These are phyloP conservation scores for Chionomys nivalis DNA, from an alignment of 2,113 vertebrate genomes.

Conservation along the genomic window DNA sequence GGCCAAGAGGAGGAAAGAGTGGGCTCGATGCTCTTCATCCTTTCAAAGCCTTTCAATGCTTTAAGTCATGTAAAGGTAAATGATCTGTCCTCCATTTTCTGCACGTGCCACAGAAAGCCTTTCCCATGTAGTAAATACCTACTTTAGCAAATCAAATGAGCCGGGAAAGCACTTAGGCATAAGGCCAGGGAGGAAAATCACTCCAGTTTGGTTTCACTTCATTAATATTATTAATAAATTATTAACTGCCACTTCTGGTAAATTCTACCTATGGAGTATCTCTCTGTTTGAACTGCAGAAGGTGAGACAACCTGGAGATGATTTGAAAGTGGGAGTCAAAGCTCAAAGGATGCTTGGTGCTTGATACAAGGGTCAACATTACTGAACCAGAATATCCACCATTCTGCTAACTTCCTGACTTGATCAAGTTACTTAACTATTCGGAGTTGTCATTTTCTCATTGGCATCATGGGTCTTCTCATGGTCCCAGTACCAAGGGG, in stretches of 20 bases:
- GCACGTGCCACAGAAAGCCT: conserved; percentile 29
- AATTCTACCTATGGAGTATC: conserved; percentile 42
- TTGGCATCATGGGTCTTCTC: not conserved
- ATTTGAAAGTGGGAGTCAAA: not conserved
- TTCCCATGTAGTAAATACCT: conserved; percentile 58
- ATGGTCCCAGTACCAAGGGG: not conserved
- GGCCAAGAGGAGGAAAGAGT: conserved; percentile 11
- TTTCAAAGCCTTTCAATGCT: not conserved
- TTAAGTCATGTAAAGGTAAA: conserved; percentile 23
- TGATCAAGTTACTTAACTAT: not conserved
- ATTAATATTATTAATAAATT: conserved; percentile 63
- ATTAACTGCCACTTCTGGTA: conserved; percentile 55
- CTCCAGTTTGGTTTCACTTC: not conserved
- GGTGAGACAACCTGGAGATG: not conserved
- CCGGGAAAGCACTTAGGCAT: not conserved
- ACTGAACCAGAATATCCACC: not conserved
- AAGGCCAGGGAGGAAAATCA: not conserved
- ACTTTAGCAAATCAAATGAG: conserved; percentile 73
- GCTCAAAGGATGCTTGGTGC: not conserved
- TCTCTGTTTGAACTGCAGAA: conserved; percentile 19
- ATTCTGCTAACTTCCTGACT: not conserved
- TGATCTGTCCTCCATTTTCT: conserved; percentile 8
- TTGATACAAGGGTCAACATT: not conserved
- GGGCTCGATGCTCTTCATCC: not conserved
- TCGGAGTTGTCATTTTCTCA: not conserved